phyloP scores from a whole-genome alignment of 1,140 invertebrate species.

The Belonocnema kinseyi region DNA sequence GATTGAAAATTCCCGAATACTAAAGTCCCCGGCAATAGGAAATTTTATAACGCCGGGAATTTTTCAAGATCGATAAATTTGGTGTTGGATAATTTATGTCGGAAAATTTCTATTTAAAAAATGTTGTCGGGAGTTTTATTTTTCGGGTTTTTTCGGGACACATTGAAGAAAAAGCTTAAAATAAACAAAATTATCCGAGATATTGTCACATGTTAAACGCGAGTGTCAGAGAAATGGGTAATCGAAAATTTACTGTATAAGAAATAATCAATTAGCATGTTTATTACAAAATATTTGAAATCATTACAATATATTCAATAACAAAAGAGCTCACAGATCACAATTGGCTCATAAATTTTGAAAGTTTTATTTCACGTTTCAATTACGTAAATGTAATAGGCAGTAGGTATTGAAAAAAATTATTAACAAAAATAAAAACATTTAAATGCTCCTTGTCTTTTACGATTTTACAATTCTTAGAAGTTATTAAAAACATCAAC shows the following conservation, averaged over 20 bases:
- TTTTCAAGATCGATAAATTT: too few species aligned
- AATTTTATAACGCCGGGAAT: too few species aligned
- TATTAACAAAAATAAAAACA: slow-evolving; percentile 28
- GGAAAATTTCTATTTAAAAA: too few species aligned
- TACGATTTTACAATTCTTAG: slow-evolving; percentile 18
- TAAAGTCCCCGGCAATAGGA: too few species aligned
- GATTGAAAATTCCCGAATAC: too few species aligned
- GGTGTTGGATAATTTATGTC: too few species aligned
- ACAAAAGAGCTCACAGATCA: neutral
- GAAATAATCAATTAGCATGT: slow-evolving; percentile 54
- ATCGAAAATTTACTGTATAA: slow-evolving; percentile 33
- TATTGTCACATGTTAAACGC: too few species aligned
- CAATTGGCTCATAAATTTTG: slow-evolving; percentile 8
- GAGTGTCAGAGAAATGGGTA: neutral
- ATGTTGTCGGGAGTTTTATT: too few species aligned
- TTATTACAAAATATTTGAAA: slow-evolving; percentile 71
- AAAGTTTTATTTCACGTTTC: slow-evolving; percentile 6
- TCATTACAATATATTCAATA: slow-evolving; percentile 40
- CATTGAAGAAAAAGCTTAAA: slow-evolving; percentile 40
- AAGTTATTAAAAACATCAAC: too few species aligned
- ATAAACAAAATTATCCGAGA: slow-evolving; percentile 38
- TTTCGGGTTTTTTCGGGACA: neutral
- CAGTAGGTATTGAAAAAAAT: slow-evolving; percentile 7
- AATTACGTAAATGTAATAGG: slow-evolving; percentile 11
- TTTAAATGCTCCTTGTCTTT: slow-evolving; percentile 27